Base-by-base conservation (phyloP, 2,888 invertebrate species). In the Apotomis turbidana region DNA sequence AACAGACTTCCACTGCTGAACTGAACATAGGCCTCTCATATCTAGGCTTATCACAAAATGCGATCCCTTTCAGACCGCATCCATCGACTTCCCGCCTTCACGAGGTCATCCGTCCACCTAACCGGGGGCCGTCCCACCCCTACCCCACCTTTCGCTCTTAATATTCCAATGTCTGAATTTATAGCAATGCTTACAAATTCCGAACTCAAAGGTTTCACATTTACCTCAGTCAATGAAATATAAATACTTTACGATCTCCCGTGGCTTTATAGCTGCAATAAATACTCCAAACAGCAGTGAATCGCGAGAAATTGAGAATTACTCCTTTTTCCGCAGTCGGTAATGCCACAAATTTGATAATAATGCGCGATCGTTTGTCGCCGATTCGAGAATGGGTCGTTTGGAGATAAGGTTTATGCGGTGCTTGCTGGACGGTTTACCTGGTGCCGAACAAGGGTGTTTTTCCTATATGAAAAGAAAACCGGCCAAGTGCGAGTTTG, bases 311-410 rank as follows among this genome's bases (percentile, higher is more conserved):
- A 66, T 66, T 66, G 66, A 57, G 57, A 57, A 57, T 66, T 66
- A 57, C 55, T 44, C 46, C 64, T 46, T 55, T 57, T 63, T 63
- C 61, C 66, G 27, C 55, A 44, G 44, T 66, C 55, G 66, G 55
- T 66, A 66, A 66, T 66, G n/a, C 66, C 66, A 57, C 66, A 64
- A 64, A 64, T 66, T 66, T 66, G 66, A 57, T 66, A 66, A 66
- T 66, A 66, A 66, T 57, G 64, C 15, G 66, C 55, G 57, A 64
- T 66, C 66, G 66, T 66, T 66, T 57, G 55, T 46, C 55, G 6
- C 66, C 55, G 57, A 57, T 57, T 46, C 46, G 46, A 3, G n/a
- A 57, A 66, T 66, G 55, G 66, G 66, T n/a, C 57, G 66, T 66
- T 49, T 66, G 27, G n/a, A 66, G 57, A 66, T 66, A 66, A 66